phyloP scores from a whole-genome alignment of 2,888 invertebrate genomes.

The Syrphus vitripennis region DNA sequence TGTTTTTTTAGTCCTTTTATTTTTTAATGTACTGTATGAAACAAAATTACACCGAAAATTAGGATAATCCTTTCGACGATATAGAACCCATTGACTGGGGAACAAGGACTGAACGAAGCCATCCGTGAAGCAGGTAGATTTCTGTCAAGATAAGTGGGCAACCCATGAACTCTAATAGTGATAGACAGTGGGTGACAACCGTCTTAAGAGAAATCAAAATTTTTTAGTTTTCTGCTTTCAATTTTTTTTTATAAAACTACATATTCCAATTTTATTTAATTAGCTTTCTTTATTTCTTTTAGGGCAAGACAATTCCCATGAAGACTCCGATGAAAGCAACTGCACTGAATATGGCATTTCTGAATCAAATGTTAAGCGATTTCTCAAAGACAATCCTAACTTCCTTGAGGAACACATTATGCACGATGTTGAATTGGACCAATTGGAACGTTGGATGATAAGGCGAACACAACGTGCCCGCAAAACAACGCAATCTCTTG shows the following conservation, averaged over 20 bases:
- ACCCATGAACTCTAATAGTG: too few relatives aligned
- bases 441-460: conserved; percentile 86
- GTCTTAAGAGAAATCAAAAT: too few relatives aligned
- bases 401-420: conserved; percentile 86
- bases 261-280: neutral
- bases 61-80: too few relatives aligned
- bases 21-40: too few relatives aligned
- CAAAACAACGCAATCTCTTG: conserved; percentile 75
- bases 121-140: too few relatives aligned
- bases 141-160: too few relatives aligned
- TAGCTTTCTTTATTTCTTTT: neutral
- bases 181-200: too few relatives aligned
- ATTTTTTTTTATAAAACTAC: neutral
- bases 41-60: too few relatives aligned
- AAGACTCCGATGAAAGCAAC: conserved; percentile 64
- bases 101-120: too few relatives aligned
- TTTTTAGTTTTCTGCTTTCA: too few relatives aligned
- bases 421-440: conserved; percentile 84
- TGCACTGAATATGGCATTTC: conserved; percentile 62
- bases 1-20: too few relatives aligned
- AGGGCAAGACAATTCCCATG: conserved; percentile 64
- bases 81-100: too few relatives aligned
- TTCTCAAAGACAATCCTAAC: conserved; percentile 84
- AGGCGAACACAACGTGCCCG: conserved; percentile 82
- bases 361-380: conserved; percentile 81